Conservation (phyloP, 2,113 vertebrate species). For the Excalfactoria chinensis region DNA sequence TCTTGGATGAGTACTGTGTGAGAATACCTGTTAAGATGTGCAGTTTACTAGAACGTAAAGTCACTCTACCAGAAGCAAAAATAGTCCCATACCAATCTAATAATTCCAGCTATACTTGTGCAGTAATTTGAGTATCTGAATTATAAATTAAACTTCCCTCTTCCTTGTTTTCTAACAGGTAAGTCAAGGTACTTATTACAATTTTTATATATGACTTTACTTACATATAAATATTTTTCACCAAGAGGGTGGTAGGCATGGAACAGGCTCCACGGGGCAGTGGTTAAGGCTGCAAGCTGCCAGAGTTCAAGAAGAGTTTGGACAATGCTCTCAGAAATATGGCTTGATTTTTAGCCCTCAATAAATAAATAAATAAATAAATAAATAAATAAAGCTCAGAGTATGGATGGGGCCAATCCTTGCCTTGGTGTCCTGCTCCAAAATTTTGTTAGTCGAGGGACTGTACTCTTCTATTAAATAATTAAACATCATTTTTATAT, state of each 20-base stretch:
- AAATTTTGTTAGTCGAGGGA: not conserved
- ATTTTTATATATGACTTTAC: not conserved
- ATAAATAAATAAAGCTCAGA: not conserved
- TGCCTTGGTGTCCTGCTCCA: rapidly evolving
- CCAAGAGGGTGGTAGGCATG: not conserved
- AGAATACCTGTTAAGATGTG: not conserved
- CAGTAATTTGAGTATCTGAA: not conserved
- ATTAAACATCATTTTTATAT: not conserved
- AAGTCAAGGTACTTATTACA: not conserved
- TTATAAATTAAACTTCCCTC: not conserved
- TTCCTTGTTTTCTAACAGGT: not conserved
- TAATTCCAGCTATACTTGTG: not conserved
- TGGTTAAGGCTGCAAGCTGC: not conserved
- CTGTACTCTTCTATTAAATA: not conserved
- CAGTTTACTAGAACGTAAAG: not conserved
- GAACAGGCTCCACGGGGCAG: not conserved
- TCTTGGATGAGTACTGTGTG: not conserved
- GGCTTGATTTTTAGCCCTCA: not conserved
- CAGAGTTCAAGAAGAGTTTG: not conserved
- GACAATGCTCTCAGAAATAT: not conserved
- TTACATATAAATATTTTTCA: not conserved
- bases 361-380: not conserved
- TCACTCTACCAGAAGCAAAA: not conserved
- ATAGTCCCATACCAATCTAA: not conserved
- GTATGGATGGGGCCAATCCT: not conserved